Evolutionary conservation across 1,140 invertebrate genomes (phyloP).

Genomic region (Pinna nobilis): DNA sequence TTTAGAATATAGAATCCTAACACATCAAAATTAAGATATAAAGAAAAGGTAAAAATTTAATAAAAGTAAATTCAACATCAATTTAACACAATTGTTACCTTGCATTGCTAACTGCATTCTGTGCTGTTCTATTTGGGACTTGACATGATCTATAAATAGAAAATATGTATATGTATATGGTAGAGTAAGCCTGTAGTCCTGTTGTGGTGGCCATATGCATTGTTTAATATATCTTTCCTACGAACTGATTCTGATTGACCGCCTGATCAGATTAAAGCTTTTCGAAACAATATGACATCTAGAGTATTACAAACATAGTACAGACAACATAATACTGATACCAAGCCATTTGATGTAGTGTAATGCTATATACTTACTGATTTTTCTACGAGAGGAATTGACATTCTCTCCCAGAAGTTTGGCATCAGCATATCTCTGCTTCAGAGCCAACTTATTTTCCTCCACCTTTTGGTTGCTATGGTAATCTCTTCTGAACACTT

Average conservation of each 20-base stretch:
- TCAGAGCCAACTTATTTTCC: conserved; percentile 68
- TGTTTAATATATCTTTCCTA: too few species aligned
- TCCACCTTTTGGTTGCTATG: conserved; percentile 67
- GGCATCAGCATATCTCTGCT: conserved; percentile 70
- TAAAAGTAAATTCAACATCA: background rate
- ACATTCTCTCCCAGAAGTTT: conserved; percentile 71
- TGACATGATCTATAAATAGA: conserved; percentile 66
- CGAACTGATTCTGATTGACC: too few species aligned
- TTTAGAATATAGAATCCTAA: too few species aligned
- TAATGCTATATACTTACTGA: conserved; percentile 69
- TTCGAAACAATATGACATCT: too few species aligned
- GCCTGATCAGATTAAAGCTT: too few species aligned
- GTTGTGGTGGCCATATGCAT: too few species aligned
- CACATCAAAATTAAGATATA: too few species aligned
- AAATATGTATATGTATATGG: background rate
- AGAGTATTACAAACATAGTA: too few species aligned
- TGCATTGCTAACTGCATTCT: conserved; percentile 65
- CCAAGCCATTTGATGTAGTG: background rate
- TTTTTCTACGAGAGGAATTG: conserved; percentile 67
- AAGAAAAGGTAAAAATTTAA: background rate
- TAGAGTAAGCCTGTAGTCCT: background rate
- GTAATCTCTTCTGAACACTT: conserved; percentile 72
- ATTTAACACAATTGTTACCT: conserved; percentile 47
- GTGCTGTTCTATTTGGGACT: conserved; percentile 66
- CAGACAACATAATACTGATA: too few species aligned